A percentile compares a stretch with the other conserved stretches of the same genome.
Evolutionary conservation across 2,797 vertebrate species (phyloP).

Genomic region (Eutrigla gurnardus): DNA sequence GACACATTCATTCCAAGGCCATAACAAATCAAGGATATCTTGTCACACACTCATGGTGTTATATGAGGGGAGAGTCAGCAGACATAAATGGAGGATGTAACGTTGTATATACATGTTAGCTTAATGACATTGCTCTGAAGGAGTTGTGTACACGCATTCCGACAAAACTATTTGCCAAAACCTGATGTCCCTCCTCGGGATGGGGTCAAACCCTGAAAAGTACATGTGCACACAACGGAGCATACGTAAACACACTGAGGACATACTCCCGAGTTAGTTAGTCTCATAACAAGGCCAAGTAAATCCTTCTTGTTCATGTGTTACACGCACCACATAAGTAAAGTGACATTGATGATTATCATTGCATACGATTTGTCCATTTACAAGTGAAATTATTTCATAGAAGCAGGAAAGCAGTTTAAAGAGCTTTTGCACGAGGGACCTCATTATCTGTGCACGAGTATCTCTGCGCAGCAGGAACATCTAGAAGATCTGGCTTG

Average conservation of each 20-base stretch:
- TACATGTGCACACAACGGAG: conserved; percentile 19
- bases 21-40: conserved; percentile 2
- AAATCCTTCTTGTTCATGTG: neutral
- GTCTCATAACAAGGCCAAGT: neutral
- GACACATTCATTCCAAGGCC: neutral
- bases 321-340: neutral
- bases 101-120: no score
- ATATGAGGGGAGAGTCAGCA: neutral
- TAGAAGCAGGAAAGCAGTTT: neutral
- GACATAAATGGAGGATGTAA: conserved; percentile 15
- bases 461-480: conserved; percentile 3
- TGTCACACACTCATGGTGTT: conserved; percentile 4
- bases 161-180: neutral
- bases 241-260: conserved; percentile 16
- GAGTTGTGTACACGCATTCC: conserved; percentile 22
- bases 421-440: conserved; percentile 13
- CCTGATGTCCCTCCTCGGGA: conserved; percentile 24
- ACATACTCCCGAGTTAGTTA: neutral
- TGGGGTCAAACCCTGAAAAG: conserved; percentile 7
- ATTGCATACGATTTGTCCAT: neutral
- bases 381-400: neutral
- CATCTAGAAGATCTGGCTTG: neutral
- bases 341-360: neutral
- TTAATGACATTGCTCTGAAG: neutral
- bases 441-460: conserved; percentile 23